Conservation (phyloP, 2,888 invertebrate species). For the Latrodectus elegans region DNA sequence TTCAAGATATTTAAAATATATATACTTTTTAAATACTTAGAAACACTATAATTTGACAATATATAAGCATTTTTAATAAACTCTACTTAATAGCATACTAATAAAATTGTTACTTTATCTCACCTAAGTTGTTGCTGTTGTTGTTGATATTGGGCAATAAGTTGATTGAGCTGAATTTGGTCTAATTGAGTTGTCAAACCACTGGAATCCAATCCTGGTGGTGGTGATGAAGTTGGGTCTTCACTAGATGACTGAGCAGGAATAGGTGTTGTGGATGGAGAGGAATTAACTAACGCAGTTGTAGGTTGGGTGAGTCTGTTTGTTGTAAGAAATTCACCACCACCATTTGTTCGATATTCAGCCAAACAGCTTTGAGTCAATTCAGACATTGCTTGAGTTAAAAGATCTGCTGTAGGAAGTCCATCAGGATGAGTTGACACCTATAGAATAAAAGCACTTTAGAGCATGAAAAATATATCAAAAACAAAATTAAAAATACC, state of each 20-base stretch:
- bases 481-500: too few relatives aligned
- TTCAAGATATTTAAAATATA: too few relatives aligned
- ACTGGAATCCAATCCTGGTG: constrained; percentile 30
- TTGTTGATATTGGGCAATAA: constrained; percentile 69
- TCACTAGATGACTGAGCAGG: constrained; percentile 39
- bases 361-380: constrained; percentile 72
- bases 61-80: too few relatives aligned
- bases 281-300: constrained; percentile 52
- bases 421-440: constrained; percentile 65
- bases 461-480: too few relatives aligned
- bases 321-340: constrained; percentile 52
- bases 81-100: too few relatives aligned
- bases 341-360: constrained; percentile 51
- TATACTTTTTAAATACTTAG: neutral
- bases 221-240: constrained; percentile 33
- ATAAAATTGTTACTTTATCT: too few relatives aligned
- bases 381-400: constrained; percentile 77
- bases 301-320: constrained; percentile 59
- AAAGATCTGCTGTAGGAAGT: constrained; percentile 74
- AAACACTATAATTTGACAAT: too few relatives aligned
- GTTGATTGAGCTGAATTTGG: constrained; percentile 52
- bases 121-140: constrained; percentile 14
- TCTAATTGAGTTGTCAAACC: constrained; percentile 35
- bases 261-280: constrained; percentile 48
- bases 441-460: neutral